phyloP scores from a whole-genome alignment of 2,888 invertebrate genomes.

The Ennomos fuscantarius region DNA sequence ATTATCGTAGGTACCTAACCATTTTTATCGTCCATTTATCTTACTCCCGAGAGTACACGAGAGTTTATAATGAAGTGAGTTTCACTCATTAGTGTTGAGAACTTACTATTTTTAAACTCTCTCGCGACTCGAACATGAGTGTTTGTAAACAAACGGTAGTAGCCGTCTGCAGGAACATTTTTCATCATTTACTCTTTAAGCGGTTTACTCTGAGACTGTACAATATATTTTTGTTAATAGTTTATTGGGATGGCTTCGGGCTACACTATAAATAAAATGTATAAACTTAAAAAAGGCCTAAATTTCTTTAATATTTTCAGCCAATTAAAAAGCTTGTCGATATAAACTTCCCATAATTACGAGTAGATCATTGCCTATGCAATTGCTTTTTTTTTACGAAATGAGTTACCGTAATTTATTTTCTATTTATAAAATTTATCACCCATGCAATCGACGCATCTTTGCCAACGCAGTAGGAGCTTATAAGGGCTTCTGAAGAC shows the following conservation, averaged over 20 bases:
- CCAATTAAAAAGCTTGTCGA: too few relatives aligned
- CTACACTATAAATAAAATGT: not conserved
- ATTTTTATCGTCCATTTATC: slow-evolving; percentile 12
- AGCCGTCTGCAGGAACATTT: slow-evolving; percentile 56
- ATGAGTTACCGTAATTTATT: too few relatives aligned
- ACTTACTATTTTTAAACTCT: slow-evolving; percentile 25
- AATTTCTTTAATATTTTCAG: too few relatives aligned
- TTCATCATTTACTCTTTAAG: slow-evolving; percentile 73
- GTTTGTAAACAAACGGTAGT: slow-evolving; percentile 46
- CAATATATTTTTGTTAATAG: slow-evolving; percentile 63
- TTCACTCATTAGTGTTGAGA: not conserved
- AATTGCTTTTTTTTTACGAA: too few relatives aligned
- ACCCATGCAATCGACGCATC: too few relatives aligned
- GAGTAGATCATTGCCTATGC: too few relatives aligned
- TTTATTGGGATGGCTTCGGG: slow-evolving; percentile 40
- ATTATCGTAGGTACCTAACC: slow-evolving; percentile 10
- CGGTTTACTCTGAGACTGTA: slow-evolving; percentile 58
- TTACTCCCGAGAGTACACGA: slow-evolving; percentile 10
- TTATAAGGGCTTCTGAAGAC: too few relatives aligned
- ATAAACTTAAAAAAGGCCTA: too few relatives aligned
- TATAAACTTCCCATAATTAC: not conserved
- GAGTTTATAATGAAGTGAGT: not conserved
- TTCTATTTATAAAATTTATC: too few relatives aligned
- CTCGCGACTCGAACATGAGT: slow-evolving; percentile 25
- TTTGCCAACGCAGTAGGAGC: too few relatives aligned